Conservation (phyloP, 2,797 vertebrate species). For the Limnodromus scolopaceus region DNA sequence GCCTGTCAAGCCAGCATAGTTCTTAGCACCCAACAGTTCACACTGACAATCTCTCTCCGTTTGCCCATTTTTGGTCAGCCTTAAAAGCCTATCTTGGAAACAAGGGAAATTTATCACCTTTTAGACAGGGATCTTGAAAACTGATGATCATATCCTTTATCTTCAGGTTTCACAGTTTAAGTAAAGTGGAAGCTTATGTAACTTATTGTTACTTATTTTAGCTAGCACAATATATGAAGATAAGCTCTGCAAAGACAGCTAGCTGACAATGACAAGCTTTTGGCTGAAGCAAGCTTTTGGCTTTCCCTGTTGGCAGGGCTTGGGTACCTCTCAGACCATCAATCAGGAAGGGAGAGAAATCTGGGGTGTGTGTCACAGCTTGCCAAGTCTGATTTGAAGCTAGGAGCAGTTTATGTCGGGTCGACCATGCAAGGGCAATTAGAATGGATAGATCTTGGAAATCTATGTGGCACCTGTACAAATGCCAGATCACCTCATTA, state of each 20-base stretch:
- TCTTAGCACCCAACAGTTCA: background rate
- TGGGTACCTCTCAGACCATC: background rate
- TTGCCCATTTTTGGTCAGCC: background rate
- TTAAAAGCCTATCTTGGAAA: background rate
- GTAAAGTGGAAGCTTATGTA: background rate
- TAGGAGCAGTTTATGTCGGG: background rate
- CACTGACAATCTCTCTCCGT: background rate
- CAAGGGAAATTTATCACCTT: background rate
- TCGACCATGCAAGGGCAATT: background rate
- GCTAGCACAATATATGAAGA: background rate
- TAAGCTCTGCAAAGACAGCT: background rate
- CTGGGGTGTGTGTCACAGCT: background rate
- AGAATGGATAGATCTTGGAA: slow-evolving; percentile 2
- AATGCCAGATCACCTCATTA: background rate
- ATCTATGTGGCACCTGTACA: background rate
- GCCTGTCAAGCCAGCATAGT: background rate
- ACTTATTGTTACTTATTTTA: background rate
- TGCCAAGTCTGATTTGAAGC: background rate
- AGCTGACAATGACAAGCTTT: background rate
- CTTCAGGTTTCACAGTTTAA: background rate
- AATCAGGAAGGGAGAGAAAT: background rate
- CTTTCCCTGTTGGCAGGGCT: background rate
- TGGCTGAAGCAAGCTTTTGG: background rate
- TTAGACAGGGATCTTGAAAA: background rate
- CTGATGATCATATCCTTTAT: background rate